Conservation (phyloP, 2,113 vertebrate species). For the Illadopsis cleaveri region DNA sequence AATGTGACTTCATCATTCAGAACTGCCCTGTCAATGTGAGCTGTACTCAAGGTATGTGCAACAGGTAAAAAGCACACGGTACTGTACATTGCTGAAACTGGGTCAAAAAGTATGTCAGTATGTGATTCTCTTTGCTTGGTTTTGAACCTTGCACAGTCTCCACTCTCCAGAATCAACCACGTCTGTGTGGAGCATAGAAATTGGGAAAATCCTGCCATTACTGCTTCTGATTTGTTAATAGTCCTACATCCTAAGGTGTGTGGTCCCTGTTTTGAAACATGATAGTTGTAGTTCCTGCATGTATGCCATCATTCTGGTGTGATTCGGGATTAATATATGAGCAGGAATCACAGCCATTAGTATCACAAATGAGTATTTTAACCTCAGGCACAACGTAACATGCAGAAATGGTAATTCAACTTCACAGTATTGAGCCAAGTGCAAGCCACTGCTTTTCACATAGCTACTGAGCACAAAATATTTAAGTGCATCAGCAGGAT, state of each 20-base stretch:
- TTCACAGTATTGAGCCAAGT: neutral
- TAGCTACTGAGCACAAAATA: neutral
- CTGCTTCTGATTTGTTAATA: neutral
- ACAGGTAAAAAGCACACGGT: neutral
- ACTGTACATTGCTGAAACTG: neutral
- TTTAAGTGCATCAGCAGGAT: neutral
- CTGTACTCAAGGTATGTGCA: accelerated
- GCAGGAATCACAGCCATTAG: conserved; percentile 36
- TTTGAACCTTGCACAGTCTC: neutral
- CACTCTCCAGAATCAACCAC: neutral
- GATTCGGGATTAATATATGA: neutral
- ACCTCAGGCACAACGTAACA: neutral
- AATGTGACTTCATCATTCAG: neutral
- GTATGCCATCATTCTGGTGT: neutral
- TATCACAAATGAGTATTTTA: neutral
- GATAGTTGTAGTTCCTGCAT: neutral
- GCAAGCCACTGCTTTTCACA: neutral
- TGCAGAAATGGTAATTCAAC: neutral
- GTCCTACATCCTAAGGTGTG: neutral
- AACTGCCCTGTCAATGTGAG: accelerated
- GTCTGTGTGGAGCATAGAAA: neutral
- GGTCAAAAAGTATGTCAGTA: neutral
- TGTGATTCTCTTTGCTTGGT: neutral
- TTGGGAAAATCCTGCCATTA: neutral
- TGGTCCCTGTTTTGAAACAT: neutral